Conservation (phyloP, 2,113 vertebrate species). For the Sapajus apella region DNA sequence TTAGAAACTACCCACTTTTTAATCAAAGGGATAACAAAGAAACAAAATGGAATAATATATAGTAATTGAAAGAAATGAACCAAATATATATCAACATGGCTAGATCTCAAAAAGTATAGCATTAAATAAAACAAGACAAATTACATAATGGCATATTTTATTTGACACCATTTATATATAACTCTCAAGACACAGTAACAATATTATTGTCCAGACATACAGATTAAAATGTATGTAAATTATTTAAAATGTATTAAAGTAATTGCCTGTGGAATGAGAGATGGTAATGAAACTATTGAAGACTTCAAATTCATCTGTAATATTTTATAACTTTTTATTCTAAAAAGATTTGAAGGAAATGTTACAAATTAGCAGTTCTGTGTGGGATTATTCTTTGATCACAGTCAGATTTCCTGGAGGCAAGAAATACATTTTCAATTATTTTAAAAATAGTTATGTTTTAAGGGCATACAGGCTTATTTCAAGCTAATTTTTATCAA, state of each 20-base stretch:
- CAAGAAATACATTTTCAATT: conserved; percentile 37
- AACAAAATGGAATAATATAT: not conserved
- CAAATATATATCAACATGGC: not conserved
- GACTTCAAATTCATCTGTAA: not conserved
- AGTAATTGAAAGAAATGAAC: not conserved
- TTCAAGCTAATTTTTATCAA: conserved; percentile 42
- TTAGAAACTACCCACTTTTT: not conserved
- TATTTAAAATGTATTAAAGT: conserved; percentile 26
- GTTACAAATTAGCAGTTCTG: conserved; percentile 33
- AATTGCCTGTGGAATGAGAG: not conserved
- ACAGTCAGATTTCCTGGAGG: conserved; percentile 43
- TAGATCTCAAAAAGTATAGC: not conserved
- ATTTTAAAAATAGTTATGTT: conserved; percentile 46
- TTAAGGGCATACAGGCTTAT: not conserved
- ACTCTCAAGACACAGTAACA: not conserved
- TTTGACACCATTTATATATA: not conserved
- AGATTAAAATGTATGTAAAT: not conserved
- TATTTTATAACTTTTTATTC: conserved; percentile 40
- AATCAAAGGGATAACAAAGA: not conserved
- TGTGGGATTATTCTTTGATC: conserved; percentile 54
- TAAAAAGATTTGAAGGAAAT: conserved; percentile 54
- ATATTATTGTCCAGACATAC: not conserved
- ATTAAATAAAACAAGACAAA: not conserved
- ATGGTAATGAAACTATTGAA: not conserved
- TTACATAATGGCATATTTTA: not conserved